Percentiles rank a stretch among this genome's conserved stretches.
Evolutionary conservation across 2,888 invertebrate species (phyloP).

Genomic region (Alcis repandata): DNA sequence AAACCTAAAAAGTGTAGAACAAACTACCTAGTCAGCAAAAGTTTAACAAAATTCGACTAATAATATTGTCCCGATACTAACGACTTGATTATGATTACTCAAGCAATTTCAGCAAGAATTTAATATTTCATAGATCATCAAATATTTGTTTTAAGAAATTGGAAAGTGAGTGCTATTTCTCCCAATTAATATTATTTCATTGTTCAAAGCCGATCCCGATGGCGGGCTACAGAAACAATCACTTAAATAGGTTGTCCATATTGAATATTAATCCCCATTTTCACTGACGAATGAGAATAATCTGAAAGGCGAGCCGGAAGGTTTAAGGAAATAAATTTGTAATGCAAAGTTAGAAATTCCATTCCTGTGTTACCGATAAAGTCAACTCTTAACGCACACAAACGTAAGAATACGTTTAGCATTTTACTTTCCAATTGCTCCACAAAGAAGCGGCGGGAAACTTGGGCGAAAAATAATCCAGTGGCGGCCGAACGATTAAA

Average conservation of each 20-base stretch:
- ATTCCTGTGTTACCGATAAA: conserved; percentile 81
- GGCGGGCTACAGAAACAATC: conserved; percentile 78
- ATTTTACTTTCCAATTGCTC: conserved; percentile 72
- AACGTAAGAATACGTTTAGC: conserved; percentile 78
- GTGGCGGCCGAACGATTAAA: conserved; percentile 73
- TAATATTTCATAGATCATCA: conserved; percentile 68
- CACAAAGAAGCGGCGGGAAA: conserved; percentile 65
- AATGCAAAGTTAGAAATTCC: conserved; percentile 85
- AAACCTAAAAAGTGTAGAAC: not conserved
- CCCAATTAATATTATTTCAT: conserved; percentile 74
- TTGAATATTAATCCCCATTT: conserved; percentile 85
- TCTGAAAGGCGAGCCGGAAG: conserved; percentile 74
- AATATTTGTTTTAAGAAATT: conserved; percentile 70
- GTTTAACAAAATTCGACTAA: conserved; percentile 4
- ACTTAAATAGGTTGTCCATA: conserved; percentile 84
- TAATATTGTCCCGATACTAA: conserved; percentile 17
- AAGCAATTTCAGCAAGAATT: conserved; percentile 57
- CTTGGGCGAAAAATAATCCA: conserved; percentile 77
- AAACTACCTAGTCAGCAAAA: not conserved
- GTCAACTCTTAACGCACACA: conserved; percentile 77
- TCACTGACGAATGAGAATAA: conserved; percentile 84
- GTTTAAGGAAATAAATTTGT: conserved; percentile 83
- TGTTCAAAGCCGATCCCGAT: conserved; percentile 69
- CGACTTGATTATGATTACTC: conserved; percentile 29
- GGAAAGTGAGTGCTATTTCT: conserved; percentile 68